Evolutionary conservation across 2,888 invertebrate genomes (phyloP), one percentile per base, ranked within the genome.

Genomic region (Aphelenchoides bicaudatus): DNA sequence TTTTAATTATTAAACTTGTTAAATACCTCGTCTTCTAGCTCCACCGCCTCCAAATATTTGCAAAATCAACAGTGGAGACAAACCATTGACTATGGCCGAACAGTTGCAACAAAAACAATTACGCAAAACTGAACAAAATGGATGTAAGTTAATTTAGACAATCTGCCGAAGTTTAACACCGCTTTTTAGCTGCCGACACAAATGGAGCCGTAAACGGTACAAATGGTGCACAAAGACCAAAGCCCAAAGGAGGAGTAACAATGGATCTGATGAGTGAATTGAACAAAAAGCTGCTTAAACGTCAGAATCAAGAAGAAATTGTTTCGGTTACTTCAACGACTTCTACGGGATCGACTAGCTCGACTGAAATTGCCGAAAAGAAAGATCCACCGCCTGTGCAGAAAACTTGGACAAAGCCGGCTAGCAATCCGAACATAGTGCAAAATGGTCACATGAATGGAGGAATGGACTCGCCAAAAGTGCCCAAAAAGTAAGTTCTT

Each of bases 401-500:
- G 6, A 43, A 43, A 43, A 43, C 25, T 19, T 51, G 52, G 52
- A 16, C 16, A 25, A 51, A 51, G 38, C 43, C 16, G 25, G 19
- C 52, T 16, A 43, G 38, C 21, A 51, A 27, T 6, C 37, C 52
- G 1, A 34, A 31, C 37, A 46, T 30, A 28, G 27, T 59, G 13
- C 39, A 39, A 16, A 30, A 23, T 23, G 60, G 38, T 28, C 46
- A 59, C n/a, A 34, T 56, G 25, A 58, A 21, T 13, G 25, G 25
- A 21, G 38, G 30, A 6, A 51, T 39, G 5, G 59, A 58, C 28
- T 58, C 59, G 16, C 59, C 59, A 6, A 58, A 60, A 39, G 48
- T 31, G 23, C 59, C 29, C 23, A 39, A 59, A 37, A 58, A 58
- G 59, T 57, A 34, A 61, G 58, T 61, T 0, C 21, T n/a, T n/a